Conservation (phyloP, 2,797 vertebrate genomes). For the Hylomyscus alleni region DNA sequence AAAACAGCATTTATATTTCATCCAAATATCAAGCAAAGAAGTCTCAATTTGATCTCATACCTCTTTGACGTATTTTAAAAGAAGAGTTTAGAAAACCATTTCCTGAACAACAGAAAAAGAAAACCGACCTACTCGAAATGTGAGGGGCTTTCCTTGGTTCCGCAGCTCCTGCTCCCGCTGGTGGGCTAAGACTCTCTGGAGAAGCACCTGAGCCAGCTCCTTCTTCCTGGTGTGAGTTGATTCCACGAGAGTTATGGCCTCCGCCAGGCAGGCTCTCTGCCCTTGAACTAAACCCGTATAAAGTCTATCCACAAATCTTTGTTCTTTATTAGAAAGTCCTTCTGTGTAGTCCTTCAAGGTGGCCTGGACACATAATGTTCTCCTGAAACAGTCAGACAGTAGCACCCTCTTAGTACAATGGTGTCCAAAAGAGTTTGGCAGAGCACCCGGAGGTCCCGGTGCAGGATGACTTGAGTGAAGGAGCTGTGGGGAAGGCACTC, state of each 20-base stretch:
- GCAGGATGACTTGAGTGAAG: not conserved
- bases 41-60: not conserved
- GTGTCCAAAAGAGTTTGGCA: rapidly evolving
- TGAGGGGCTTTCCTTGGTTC: conserved; percentile 93
- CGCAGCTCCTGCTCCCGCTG: conserved; percentile 92
- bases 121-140: conserved; percentile 98
- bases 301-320: conserved; percentile 92
- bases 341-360: conserved; percentile 84
- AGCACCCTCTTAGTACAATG: conserved; percentile 57
- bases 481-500: not conserved
- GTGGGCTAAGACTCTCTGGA: conserved; percentile 95
- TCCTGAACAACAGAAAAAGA: conserved; percentile 71
- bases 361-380: conserved; percentile 86
- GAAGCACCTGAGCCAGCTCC: conserved; percentile 95
- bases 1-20: conserved; percentile 63
- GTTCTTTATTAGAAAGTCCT: conserved; percentile 91
- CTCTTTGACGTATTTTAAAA: conserved; percentile 47
- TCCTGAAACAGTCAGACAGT: conserved; percentile 68
- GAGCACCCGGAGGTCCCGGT: rapidly evolving
- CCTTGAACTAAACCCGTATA: conserved; percentile 93
- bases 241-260: conserved; percentile 97
- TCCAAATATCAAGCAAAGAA: not conserved
- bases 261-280: conserved; percentile 95
- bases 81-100: conserved; percentile 60
- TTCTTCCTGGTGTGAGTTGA: conserved; percentile 96